phyloP scores from a whole-genome alignment of 2,113 vertebrate species.

The Rousettus leschenaultii region DNA sequence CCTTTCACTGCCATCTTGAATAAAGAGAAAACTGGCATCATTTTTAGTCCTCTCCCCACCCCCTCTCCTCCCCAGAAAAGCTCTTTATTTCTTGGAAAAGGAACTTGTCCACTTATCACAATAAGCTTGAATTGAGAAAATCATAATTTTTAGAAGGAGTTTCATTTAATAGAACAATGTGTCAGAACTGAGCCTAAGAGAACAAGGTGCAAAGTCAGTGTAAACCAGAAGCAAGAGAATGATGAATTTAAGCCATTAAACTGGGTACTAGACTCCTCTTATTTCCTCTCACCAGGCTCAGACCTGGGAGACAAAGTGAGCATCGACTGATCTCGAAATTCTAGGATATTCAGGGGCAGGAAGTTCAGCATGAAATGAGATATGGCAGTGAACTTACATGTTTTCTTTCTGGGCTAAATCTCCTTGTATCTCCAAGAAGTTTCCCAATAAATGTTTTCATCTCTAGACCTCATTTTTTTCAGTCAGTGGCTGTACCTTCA shows the following conservation, averaged over 20 bases:
- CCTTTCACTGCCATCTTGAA: conserved; percentile 25
- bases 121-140: conserved; percentile 50
- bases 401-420: background rate
- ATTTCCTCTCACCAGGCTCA: background rate
- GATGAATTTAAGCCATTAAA: background rate
- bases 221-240: background rate
- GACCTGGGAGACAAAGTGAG: background rate
- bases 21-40: conserved; percentile 29
- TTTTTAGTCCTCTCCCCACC: background rate
- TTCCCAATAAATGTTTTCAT: background rate
- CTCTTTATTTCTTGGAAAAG: conserved; percentile 55
- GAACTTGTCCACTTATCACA: conserved; percentile 47
- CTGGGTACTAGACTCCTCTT: background rate
- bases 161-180: conserved; percentile 39
- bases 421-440: background rate
- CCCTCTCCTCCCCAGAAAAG: background rate
- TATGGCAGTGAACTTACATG: background rate
- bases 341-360: background rate
- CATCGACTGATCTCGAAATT: background rate
- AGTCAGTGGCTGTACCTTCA: background rate
- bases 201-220: background rate
- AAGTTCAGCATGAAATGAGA: background rate
- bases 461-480: background rate
- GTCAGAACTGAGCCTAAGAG: background rate
- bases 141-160: conserved; percentile 36